Evolutionary conservation across 2,797 vertebrate species (phyloP).

Genomic region (Gambelia wislizenii): DNA sequence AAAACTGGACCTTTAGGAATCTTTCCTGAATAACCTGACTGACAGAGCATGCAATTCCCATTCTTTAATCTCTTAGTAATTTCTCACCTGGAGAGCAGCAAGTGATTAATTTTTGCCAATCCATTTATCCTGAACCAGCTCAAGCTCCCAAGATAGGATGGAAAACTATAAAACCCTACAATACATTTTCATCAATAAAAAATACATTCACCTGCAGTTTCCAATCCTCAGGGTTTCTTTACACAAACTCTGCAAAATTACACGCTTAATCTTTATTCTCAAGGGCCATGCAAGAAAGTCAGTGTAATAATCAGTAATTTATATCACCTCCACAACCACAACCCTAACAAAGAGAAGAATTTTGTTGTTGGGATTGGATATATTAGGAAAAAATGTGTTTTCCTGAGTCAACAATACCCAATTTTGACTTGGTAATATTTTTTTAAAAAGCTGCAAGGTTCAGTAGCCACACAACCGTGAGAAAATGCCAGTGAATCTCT

Average conservation of each 20-base stretch:
- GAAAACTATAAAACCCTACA: not conserved
- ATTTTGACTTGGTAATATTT: not conserved
- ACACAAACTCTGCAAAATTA: not conserved
- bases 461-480: not conserved
- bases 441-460: not conserved
- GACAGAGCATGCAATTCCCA: not conserved
- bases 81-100: constrained; percentile 43
- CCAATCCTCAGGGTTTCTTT: not conserved
- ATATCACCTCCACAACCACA: not conserved
- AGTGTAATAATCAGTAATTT: not conserved
- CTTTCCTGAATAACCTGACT: constrained; percentile 6
- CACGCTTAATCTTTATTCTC: not conserved
- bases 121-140: constrained; percentile 24
- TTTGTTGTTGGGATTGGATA: not conserved
- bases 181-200: not conserved
- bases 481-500: not conserved
- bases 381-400: not conserved
- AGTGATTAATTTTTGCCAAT: constrained; percentile 48
- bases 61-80: constrained; percentile 25
- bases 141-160: constrained; percentile 31
- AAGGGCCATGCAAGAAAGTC: not conserved
- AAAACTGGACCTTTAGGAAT: constrained; percentile 43
- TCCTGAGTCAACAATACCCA: not conserved
- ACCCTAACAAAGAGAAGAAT: not conserved
- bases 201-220: not conserved